Evolutionary conservation across 2,113 vertebrate genomes (phyloP), one percentile per base, ranked within the genome.

Genomic region (Megalops atlanticus): DNA sequence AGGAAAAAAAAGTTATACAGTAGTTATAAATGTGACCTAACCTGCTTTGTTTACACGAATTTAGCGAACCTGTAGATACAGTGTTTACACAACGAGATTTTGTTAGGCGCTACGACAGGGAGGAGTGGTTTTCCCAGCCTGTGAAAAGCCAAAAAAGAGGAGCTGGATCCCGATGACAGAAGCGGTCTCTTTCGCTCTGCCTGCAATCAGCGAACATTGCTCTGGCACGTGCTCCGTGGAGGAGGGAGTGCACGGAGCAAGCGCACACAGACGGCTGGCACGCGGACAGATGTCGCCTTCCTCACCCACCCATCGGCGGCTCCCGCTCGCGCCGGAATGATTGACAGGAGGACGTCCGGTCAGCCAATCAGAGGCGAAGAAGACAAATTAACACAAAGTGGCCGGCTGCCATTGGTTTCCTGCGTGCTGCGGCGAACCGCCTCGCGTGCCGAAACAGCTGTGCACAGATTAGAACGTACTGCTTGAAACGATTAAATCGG

Each of bases 371-470:
- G 82, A 86, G 52, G 8, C 2, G 38, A 33, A 70, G 47, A 45
- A 39, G 88, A 58, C 54, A 27, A 18, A 89, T 94, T 92, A 93
- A 90, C 93, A 92, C 91, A 87, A 83, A 87, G 86, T 70, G 74
- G 82, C 84, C 74, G 70, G 82, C 76, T 76, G 81, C 86, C 81
- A 95, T 95, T 95, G 69, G 94, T 94, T 83, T 86, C 76, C 52
- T 84, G 91, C 85, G 88, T 92, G 91, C 93, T 77, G 85, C 90
- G 90, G 80, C 85, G 90, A 89, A 91, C 89, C 88, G 89, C 89
- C 91, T 95, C 94, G 94, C 93, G 95, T 95, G 95, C 93, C 94
- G 86, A 83, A 87, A 90, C 93, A 90, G 94, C 90, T 80, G 90
- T 89, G 69, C 36, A 27, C 69, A 71, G 69, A 71, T 71, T 71